Percentiles rank a stretch among this genome's conserved stretches.
phyloP scores from a whole-genome alignment of 1,140 invertebrate species.

The Tenebrio molitor region DNA sequence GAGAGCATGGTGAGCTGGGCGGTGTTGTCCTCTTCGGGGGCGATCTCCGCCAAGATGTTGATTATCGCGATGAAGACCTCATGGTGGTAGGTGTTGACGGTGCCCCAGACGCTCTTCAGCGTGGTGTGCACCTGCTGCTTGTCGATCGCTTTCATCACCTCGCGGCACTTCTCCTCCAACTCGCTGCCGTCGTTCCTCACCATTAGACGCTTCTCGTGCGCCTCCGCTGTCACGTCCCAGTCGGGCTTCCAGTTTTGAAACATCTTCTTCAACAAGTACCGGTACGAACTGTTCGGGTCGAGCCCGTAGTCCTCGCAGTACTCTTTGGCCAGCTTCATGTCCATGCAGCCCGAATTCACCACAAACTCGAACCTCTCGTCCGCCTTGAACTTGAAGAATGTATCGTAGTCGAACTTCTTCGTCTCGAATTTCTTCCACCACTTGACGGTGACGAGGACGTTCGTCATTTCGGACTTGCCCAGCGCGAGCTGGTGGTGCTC shows the following conservation, averaged over 20 bases:
- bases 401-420: constrained; percentile 49
- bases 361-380: constrained; percentile 54
- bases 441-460: constrained; percentile 46
- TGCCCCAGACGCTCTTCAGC: constrained; percentile 46
- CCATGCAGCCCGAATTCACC: constrained; percentile 49
- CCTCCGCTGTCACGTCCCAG: constrained; percentile 51
- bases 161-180: constrained; percentile 50
- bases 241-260: constrained; percentile 59
- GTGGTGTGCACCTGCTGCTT: constrained; percentile 44
- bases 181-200: constrained; percentile 49
- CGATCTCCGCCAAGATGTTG: constrained; percentile 40
- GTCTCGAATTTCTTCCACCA: constrained; percentile 57
- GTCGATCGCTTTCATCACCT: constrained; percentile 50
- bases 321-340: constrained; percentile 43
- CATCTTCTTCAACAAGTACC: constrained; percentile 53
- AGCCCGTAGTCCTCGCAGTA: constrained; percentile 61
- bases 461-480: background rate
- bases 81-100: constrained; percentile 63
- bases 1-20: constrained; percentile 46
- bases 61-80: constrained; percentile 60
- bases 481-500: constrained; percentile 34
- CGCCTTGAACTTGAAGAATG: constrained; percentile 50
- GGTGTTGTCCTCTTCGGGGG: constrained; percentile 2
- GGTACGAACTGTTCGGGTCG: constrained; percentile 52
- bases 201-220: constrained; percentile 43